Conservation (phyloP, 2,113 vertebrate species). For the Psittacula cyanocephala region DNA sequence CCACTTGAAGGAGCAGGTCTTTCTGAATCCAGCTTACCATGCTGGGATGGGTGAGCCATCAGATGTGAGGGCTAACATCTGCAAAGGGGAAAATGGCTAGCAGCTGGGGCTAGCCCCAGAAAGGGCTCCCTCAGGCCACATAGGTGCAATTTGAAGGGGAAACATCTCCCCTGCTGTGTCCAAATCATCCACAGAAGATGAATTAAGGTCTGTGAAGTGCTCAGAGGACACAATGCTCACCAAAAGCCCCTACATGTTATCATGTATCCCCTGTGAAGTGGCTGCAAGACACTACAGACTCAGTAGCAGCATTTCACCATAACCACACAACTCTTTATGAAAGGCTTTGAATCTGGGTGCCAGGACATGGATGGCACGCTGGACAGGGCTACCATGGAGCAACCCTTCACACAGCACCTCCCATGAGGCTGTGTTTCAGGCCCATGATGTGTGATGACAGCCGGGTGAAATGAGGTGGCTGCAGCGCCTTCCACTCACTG, state of each 20-base stretch:
- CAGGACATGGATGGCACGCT: fast-evolving
- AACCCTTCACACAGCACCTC: fast-evolving
- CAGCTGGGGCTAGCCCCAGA: neutral
- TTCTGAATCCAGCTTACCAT: neutral
- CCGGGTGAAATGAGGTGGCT: neutral
- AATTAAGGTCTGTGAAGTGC: neutral
- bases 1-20: neutral
- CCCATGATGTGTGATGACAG: fast-evolving
- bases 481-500: fast-evolving
- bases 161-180: neutral
- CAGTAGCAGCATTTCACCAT: neutral
- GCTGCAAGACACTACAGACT: neutral
- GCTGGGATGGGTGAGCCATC: neutral
- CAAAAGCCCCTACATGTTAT: neutral
- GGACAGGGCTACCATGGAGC: neutral
- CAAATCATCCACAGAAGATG: fast-evolving
- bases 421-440: fast-evolving
- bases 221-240: neutral
- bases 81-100: neutral
- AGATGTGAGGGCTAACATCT: neutral
- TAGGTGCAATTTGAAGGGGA: neutral
- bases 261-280: neutral
- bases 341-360: neutral
- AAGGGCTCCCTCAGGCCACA: neutral
- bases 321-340: neutral